Conservation (phyloP, 2,888 invertebrate genomes). For the Tenthredo distinguenda region DNA sequence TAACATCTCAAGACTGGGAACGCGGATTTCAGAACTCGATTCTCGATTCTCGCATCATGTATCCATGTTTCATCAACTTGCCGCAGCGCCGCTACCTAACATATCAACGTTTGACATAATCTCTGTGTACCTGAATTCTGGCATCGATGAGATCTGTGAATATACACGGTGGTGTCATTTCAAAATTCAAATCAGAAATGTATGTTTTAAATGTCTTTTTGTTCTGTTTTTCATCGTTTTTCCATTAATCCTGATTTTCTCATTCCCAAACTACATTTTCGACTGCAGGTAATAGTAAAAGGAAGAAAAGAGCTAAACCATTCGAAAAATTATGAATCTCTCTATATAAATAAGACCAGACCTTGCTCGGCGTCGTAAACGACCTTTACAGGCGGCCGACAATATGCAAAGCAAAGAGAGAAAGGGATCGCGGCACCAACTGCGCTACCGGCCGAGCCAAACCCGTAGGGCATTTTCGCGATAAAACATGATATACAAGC, state of each 20-base stretch:
- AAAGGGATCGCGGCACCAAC: too few species aligned
- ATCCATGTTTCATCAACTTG: not conserved
- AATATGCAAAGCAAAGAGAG: not conserved
- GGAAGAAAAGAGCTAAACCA: not conserved
- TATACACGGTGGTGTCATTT: not conserved
- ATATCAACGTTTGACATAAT: not conserved
- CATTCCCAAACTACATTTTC: not conserved
- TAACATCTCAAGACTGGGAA: not conserved
- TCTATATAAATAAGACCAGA: too few species aligned
- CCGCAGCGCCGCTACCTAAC: not conserved
- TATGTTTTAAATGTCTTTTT: not conserved
- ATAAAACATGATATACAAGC: not conserved
- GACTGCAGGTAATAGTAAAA: not conserved
- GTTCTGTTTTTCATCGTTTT: not conserved
- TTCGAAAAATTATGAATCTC: not conserved
- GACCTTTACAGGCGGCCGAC: not conserved
- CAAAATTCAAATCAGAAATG: not conserved
- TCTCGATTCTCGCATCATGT: not conserved
- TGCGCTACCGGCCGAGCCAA: not conserved
- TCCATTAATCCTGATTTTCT: not conserved
- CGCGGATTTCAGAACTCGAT: slow-evolving; percentile 21
- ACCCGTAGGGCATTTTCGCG: not conserved
- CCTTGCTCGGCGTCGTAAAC: too few species aligned
- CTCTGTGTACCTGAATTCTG: not conserved
- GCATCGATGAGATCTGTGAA: not conserved